Conservation (phyloP, 2,113 vertebrate species). For the Equus quagga region DNA sequence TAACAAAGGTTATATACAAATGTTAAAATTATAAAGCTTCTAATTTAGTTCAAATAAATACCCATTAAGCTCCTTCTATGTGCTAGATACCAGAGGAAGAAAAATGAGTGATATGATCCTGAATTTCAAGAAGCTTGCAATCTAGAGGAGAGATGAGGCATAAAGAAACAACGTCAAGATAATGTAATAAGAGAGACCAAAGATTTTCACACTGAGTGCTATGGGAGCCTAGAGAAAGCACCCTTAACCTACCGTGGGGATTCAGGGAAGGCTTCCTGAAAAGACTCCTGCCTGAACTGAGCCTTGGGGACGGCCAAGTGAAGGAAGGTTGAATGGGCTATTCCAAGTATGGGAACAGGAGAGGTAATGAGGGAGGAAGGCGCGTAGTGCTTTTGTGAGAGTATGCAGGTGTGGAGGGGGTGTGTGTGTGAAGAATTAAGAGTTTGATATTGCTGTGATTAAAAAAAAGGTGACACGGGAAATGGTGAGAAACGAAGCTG, state of each 20-base stretch:
- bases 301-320: not conserved
- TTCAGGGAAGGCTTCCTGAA: not conserved
- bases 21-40: not conserved
- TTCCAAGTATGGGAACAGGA: not conserved
- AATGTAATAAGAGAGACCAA: not conserved
- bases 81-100: not conserved
- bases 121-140: not conserved
- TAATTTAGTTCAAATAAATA: slow-evolving; percentile 42
- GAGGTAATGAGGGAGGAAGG: not conserved
- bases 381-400: not conserved
- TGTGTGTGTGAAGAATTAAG: not conserved
- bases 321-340: not conserved
- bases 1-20: not conserved
- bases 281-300: not conserved
- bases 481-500: not conserved
- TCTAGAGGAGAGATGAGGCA: not conserved
- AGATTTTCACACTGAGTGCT: not conserved
- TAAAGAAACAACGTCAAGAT: not conserved
- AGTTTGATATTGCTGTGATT: not conserved
- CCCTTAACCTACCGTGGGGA: not conserved
- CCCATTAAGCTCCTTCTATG: not conserved
- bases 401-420: not conserved
- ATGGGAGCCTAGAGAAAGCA: not conserved
- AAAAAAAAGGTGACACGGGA: not conserved
- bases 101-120: not conserved